A percentile compares a stretch with the other conserved stretches of the same genome.
phyloP scores from a whole-genome alignment of 2,888 invertebrate genomes.

The Drosophila lacicola region DNA sequence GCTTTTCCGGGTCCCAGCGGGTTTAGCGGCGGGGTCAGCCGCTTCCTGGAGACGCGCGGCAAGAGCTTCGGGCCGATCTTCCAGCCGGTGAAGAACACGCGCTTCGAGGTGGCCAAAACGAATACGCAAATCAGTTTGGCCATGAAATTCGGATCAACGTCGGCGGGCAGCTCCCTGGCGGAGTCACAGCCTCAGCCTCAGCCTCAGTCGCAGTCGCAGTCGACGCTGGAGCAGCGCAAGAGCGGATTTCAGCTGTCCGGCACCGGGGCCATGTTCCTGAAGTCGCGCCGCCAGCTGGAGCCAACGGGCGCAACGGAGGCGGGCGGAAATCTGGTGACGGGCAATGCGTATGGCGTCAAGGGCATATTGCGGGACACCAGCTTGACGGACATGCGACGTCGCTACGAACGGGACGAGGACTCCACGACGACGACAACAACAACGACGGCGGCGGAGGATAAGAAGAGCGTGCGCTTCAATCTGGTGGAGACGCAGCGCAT shows the following conservation, averaged over 20 bases:
- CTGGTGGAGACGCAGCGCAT: conserved; percentile 79
- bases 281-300: conserved; percentile 85
- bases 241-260: conserved; percentile 85
- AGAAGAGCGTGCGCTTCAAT: conserved; percentile 91
- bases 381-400: conserved; percentile 82
- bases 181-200: neutral
- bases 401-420: conserved; percentile 70
- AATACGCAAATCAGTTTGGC: conserved; percentile 80
- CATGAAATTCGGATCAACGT: conserved; percentile 64
- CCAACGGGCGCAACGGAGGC: conserved; percentile 38
- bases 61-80: conserved; percentile 78
- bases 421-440: conserved; percentile 69
- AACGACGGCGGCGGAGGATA: conserved; percentile 86
- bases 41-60: conserved; percentile 81
- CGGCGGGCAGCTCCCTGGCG: neutral
- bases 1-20: conserved; percentile 69
- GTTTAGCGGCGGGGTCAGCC: conserved; percentile 81
- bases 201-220: conserved; percentile 71
- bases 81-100: conserved; percentile 80
- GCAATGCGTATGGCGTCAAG: conserved; percentile 84
- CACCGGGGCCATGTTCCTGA: conserved; percentile 88
- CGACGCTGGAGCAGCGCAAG: conserved; percentile 60
- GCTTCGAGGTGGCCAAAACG: conserved; percentile 83
- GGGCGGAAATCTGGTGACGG: conserved; percentile 15
- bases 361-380: conserved; percentile 89